A percentile compares a stretch with the other conserved stretches of the same genome.
Evolutionary conservation across 2,888 invertebrate genomes (phyloP).

Genomic region (Hydroisotoma schaefferi): DNA sequence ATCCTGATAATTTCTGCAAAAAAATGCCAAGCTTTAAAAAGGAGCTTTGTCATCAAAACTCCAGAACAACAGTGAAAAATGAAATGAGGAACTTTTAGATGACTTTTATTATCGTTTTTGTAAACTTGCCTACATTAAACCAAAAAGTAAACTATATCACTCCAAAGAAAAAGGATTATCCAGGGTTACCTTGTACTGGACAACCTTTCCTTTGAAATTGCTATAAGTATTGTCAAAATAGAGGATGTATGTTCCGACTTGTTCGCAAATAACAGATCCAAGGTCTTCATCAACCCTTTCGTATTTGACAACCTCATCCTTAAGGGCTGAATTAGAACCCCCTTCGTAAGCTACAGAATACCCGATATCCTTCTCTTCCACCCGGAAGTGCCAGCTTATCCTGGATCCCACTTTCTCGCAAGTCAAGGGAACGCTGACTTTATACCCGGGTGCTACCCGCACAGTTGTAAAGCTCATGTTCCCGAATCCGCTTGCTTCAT

Average conservation of each 20-base stretch:
- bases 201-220: background rate
- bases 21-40: too few relatives aligned
- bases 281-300: background rate
- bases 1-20: too few relatives aligned
- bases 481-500: background rate
- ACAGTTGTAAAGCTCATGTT: background rate
- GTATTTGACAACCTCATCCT: background rate
- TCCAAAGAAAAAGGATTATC: constrained; percentile 2
- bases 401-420: background rate
- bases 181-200: background rate
- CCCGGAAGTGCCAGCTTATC: background rate
- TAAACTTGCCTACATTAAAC: too few relatives aligned
- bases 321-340: background rate
- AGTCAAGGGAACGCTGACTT: background rate
- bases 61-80: too few relatives aligned
- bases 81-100: too few relatives aligned
- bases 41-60: too few relatives aligned
- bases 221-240: constrained; percentile 3
- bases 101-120: too few relatives aligned
- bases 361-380: constrained; percentile 2
- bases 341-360: background rate
- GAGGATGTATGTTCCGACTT: background rate
- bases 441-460: constrained; percentile 4
- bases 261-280: constrained; percentile 1
- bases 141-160: too few relatives aligned